Evolutionary conservation across 2,797 vertebrate genomes (phyloP).

Genomic region (Scolopax bukidnonensis): DNA sequence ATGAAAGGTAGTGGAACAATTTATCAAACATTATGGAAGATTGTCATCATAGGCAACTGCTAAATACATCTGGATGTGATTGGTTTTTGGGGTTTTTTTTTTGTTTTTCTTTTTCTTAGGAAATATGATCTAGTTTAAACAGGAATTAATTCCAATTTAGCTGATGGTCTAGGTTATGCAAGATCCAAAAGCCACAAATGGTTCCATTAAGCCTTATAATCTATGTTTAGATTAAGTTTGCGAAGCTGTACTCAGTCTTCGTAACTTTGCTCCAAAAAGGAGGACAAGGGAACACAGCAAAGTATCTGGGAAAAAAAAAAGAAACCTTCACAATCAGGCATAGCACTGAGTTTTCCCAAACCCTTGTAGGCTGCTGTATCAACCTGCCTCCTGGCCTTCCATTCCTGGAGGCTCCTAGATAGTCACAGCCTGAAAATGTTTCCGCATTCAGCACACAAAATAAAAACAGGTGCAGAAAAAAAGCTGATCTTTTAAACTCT

Average conservation of each 20-base stretch:
- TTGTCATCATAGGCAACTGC: not conserved
- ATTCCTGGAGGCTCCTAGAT: not conserved
- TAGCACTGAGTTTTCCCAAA: not conserved
- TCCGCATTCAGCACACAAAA: not conserved
- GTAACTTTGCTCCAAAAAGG: not conserved
- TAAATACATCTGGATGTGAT: not conserved
- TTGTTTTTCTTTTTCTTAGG: not conserved
- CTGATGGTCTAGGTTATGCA: not conserved
- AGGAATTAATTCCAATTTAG: conserved; percentile 34
- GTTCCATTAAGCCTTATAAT: not conserved
- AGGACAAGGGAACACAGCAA: not conserved
- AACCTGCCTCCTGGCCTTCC: not conserved
- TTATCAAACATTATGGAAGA: not conserved
- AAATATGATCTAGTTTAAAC: not conserved
- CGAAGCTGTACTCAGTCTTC: not conserved
- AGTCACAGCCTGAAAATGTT: not conserved
- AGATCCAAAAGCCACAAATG: not conserved
- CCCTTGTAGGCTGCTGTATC: not conserved
- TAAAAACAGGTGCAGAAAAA: not conserved
- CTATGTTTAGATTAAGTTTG: not conserved
- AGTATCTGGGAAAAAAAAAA: not conserved
- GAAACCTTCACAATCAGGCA: not conserved
- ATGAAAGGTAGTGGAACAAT: not conserved
- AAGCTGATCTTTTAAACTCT: not conserved
- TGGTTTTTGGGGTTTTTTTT: not conserved